Evolutionary conservation across 2,888 invertebrate species (phyloP).

Genomic region (Stenoptilia bipunctidactyla): DNA sequence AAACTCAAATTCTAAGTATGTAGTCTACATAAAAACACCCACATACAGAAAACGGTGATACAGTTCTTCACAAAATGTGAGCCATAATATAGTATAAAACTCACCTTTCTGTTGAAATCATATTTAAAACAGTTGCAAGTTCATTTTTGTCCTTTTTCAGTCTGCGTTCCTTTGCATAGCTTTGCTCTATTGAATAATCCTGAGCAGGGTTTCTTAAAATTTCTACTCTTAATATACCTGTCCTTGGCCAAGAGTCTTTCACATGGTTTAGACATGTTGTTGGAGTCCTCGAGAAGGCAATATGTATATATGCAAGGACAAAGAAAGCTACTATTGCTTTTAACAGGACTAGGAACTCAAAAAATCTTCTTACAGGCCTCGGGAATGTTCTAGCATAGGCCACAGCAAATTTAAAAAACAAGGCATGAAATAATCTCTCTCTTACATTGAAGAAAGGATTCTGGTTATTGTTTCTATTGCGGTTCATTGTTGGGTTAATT

Average conservation of each 20-base stretch:
- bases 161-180: slow-evolving; percentile 85
- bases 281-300: slow-evolving; percentile 92
- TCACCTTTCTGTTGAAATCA: slow-evolving; percentile 77
- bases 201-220: slow-evolving; percentile 79
- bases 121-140: slow-evolving; percentile 70
- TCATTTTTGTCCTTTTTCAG: slow-evolving; percentile 76
- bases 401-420: slow-evolving; percentile 93
- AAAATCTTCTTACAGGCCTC: slow-evolving; percentile 81
- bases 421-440: slow-evolving; percentile 93
- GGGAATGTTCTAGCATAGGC: slow-evolving; percentile 94
- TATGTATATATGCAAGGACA: slow-evolving; percentile 94
- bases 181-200: slow-evolving; percentile 84
- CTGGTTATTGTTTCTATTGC: slow-evolving; percentile 73
- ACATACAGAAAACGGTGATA: too few relatives aligned
- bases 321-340: slow-evolving; percentile 87
- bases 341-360: slow-evolving; percentile 86
- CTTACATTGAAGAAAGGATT: slow-evolving; percentile 88
- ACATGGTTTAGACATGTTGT: slow-evolving; percentile 93
- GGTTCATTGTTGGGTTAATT: slow-evolving; percentile 60
- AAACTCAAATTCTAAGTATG: too few relatives aligned
- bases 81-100: too few relatives aligned
- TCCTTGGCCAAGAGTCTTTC: slow-evolving; percentile 91
- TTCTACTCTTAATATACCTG: slow-evolving; percentile 94
- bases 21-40: too few relatives aligned
- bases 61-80: too few relatives aligned